These are phyloP conservation scores for Syrista parreyssii DNA, from an alignment of 2,888 invertebrate species.

Conservation along the genomic window DNA sequence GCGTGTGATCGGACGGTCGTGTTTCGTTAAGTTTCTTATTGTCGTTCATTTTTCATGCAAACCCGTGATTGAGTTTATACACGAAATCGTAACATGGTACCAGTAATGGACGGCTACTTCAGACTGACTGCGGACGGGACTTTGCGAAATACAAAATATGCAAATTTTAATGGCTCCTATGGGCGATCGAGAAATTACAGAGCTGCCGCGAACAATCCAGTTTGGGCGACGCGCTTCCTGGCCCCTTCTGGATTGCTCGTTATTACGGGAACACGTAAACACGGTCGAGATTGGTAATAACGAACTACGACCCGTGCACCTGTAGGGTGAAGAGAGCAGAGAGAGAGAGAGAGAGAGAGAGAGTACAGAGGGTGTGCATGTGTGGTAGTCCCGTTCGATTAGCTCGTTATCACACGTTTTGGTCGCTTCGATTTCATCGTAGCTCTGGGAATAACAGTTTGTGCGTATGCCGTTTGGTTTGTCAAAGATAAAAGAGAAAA, in stretches of 20 bases:
- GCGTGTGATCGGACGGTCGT: neutral
- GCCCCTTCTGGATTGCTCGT: neutral
- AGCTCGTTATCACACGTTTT: neutral
- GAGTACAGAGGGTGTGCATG: neutral
- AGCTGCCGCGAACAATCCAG: neutral
- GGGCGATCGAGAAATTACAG: neutral
- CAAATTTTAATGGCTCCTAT: neutral
- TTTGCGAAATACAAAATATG: neutral
- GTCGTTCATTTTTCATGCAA: neutral
- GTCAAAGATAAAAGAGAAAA: neutral
- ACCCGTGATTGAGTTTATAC: neutral
- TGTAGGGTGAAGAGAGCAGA: accelerated
- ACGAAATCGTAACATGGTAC: neutral
- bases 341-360: neutral
- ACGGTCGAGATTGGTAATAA: neutral
- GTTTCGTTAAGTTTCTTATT: neutral
- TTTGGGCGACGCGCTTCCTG: neutral
- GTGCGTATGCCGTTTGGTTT: neutral
- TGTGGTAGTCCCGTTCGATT: neutral
- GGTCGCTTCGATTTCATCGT: neutral
- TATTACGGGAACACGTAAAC: neutral
- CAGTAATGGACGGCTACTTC: neutral
- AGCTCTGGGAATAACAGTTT: neutral
- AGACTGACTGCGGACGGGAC: neutral
- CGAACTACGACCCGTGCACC: neutral